Conservation (phyloP, 1,140 invertebrate genomes). For the Dinoponera quadriceps region DNA sequence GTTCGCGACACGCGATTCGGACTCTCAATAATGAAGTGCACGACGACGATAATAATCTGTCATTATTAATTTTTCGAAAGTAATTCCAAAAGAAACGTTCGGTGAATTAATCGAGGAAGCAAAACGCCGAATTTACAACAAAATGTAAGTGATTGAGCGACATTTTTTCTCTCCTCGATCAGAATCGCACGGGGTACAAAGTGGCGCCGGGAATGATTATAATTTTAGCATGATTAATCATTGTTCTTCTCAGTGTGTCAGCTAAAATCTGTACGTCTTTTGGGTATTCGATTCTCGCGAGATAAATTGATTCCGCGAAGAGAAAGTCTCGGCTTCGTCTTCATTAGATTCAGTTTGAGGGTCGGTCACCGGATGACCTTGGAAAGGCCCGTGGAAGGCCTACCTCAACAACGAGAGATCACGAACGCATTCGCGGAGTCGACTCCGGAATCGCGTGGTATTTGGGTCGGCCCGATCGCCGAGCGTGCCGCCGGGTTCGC, state of each 20-base stretch:
- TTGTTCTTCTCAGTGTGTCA: no score
- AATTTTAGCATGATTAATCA: neutral
- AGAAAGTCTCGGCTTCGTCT: conserved; percentile 68
- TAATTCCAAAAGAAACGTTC: neutral
- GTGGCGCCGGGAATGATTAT: no score
- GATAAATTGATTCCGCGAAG: neutral
- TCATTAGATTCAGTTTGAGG: conserved; percentile 56
- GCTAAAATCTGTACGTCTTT: conserved; percentile 4
- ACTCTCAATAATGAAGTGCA: neutral
- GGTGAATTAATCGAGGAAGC: neutral
- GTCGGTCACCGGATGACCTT: conserved; percentile 60
- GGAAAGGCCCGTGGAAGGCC: conserved; percentile 57
- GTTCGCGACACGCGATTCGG: neutral
- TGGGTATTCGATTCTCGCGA: neutral
- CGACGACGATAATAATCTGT: conserved; percentile 5
- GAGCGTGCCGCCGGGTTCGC: conserved; percentile 14
- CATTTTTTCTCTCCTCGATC: neutral
- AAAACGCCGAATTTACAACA: no score
- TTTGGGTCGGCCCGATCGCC: conserved; percentile 59
- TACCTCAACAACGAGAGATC: conserved; percentile 50
- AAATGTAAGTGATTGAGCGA: neutral
- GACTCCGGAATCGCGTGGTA: conserved; percentile 53
- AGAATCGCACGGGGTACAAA: neutral
- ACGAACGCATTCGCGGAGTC: conserved; percentile 31
- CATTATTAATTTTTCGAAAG: neutral